Conservation (phyloP, 2,888 invertebrate genomes). For the Leuctra nigra region DNA sequence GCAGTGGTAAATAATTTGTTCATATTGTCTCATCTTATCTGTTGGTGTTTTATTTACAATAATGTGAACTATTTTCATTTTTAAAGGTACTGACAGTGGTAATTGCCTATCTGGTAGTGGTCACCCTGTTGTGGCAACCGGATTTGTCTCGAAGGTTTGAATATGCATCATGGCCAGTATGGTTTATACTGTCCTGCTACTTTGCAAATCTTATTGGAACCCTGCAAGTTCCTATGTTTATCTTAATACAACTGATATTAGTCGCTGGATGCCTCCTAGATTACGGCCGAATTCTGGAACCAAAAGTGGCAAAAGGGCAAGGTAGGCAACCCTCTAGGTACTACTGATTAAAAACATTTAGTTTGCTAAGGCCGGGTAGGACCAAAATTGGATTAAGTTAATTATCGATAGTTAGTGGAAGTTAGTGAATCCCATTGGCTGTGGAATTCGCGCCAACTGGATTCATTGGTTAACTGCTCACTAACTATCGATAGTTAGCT, state of each 20-base stretch:
- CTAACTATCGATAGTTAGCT: too few relatives aligned
- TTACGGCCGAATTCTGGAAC: conserved; percentile 42
- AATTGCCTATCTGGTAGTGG: conserved; percentile 60
- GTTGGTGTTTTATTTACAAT: too few relatives aligned
- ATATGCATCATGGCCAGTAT: conserved; percentile 61
- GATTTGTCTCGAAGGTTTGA: conserved; percentile 59
- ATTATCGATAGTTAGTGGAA: too few relatives aligned
- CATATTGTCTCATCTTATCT: too few relatives aligned
- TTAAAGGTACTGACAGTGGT: conserved; percentile 61
- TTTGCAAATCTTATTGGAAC: conserved; percentile 67
- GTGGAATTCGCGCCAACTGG: too few relatives aligned
- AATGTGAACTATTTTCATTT: too few relatives aligned
- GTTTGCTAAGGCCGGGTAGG: too few relatives aligned
- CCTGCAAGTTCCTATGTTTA: conserved; percentile 50
- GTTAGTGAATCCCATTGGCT: too few relatives aligned
- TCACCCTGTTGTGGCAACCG: conserved; percentile 70
- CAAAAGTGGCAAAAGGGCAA: conserved; percentile 44
- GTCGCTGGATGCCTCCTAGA: conserved; percentile 58
- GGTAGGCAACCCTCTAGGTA: too few relatives aligned
- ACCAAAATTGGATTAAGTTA: too few relatives aligned
- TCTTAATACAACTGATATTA: conserved; percentile 53
- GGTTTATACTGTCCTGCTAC: conserved; percentile 71
- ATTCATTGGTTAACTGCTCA: too few relatives aligned
- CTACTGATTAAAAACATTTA: too few relatives aligned
- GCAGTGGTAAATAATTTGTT: conserved; percentile 40